These are phyloP conservation scores for Geotrypetes seraphini DNA, from an alignment of 2,797 vertebrate species.

Conservation along the genomic window DNA sequence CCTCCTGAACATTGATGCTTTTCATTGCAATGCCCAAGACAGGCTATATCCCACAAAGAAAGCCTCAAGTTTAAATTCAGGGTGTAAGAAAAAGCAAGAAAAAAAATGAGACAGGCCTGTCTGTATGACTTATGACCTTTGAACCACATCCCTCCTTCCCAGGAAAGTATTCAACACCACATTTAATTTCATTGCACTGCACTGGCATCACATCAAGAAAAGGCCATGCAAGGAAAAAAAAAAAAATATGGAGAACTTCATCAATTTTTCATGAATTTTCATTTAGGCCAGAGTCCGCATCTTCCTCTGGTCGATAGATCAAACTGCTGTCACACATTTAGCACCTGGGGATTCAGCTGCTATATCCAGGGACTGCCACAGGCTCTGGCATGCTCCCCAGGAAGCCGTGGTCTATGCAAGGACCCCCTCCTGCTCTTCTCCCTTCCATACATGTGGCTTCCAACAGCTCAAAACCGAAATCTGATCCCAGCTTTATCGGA, in stretches of 20 bases:
- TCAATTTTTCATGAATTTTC: slow-evolving; percentile 98
- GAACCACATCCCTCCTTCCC: slow-evolving; percentile 53
- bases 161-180: slow-evolving; percentile 55
- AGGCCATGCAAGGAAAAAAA: slow-evolving; percentile 38
- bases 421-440: slow-evolving; percentile 11
- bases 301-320: slow-evolving; percentile 92
- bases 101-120: slow-evolving; percentile 22
- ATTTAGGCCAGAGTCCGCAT: slow-evolving; percentile 79
- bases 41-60: slow-evolving; percentile 22
- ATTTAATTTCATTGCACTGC: slow-evolving; percentile 44
- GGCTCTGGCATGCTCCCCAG: slow-evolving; percentile 48
- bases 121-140: slow-evolving; percentile 45
- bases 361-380: slow-evolving; percentile 46
- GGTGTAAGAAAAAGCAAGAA: slow-evolving; percentile 5
- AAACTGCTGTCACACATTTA: slow-evolving; percentile 85
- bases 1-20: slow-evolving; percentile 10
- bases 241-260: slow-evolving; percentile 81
- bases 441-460: slow-evolving; percentile 2
- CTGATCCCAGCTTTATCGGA: not conserved
- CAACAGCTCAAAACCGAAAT: slow-evolving; percentile 18
- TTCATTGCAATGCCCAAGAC: slow-evolving; percentile 24
- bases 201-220: slow-evolving; percentile 32
- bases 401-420: not conserved
- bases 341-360: slow-evolving; percentile 79
- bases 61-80: slow-evolving; percentile 16